These are phyloP conservation scores for Choloepus hoffmanni DNA, from an alignment of 2,113 vertebrate genomes.

Conservation along the genomic window DNA sequence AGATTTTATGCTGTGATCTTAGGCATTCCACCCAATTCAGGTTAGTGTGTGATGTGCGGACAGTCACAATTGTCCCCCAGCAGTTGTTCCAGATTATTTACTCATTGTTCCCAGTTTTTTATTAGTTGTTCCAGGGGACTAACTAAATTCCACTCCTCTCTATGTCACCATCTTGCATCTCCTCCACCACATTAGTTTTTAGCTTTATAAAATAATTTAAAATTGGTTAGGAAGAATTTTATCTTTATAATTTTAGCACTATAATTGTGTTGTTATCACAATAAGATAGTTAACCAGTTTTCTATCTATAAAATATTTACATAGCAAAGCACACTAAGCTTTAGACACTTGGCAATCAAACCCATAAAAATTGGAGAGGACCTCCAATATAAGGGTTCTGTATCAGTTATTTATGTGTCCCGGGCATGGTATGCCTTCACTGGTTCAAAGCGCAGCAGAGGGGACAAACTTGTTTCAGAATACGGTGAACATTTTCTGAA, in stretches of 20 bases:
- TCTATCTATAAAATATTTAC: conserved; percentile 92
- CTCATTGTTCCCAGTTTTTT: too few species aligned
- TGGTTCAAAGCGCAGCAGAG: conserved; percentile 83
- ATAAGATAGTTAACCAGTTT: conserved; percentile 88
- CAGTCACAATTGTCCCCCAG: too few species aligned
- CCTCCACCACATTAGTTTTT: conserved; percentile 10
- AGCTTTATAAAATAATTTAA: conserved; percentile 84
- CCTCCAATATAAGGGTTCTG: conserved; percentile 85
- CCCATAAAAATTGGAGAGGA: conserved; percentile 87
- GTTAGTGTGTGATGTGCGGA: too few species aligned
- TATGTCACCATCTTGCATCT: too few species aligned
- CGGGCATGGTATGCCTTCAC: conserved; percentile 86
- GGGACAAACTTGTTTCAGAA: neutral
- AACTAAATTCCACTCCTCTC: too few species aligned
- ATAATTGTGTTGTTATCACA: conserved; percentile 88
- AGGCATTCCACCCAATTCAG: too few species aligned
- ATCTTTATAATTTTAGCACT: conserved; percentile 83
- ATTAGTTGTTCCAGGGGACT: too few species aligned
- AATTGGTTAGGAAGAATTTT: conserved; percentile 81
- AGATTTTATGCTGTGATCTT: too few species aligned
- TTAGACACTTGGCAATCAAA: conserved; percentile 86
- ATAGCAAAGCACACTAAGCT: conserved; percentile 88
- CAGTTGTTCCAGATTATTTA: too few species aligned
- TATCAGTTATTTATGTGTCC: conserved; percentile 90
- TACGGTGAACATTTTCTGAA: conserved; percentile 84